Base-by-base conservation (phyloP, 1,140 invertebrate species). In the Brachionus manjavacas region DNA sequence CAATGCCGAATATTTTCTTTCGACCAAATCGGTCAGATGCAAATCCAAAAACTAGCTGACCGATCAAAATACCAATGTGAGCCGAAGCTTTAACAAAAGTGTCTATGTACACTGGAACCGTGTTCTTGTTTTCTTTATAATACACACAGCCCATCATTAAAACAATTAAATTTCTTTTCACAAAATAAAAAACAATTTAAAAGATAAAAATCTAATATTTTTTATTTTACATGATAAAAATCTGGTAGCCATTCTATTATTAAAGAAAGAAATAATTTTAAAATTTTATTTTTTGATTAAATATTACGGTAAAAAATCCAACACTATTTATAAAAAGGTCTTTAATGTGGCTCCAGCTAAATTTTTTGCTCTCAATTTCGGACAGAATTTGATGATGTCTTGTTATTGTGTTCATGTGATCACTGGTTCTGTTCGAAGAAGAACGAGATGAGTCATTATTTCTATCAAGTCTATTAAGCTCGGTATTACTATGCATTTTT, bases 111-210 rank as follows among this genome's bases (percentile, higher is more conserved):
- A 39, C 41, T 31, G 81, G 81, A 46, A 83, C 81, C 8, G 16
- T 55, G 16, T 83, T 72, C 4, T 66, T 55, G 11, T 60, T 81
- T 8, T 68, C 39, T 55, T 60, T 68, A 20, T 70, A 70, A 83
- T 83, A 83, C 4, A 83, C 64, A 83, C 41, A 83, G 6, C 81
- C 81, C 60, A 83, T 68, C 81, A 83, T 83, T 16, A 68, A 35
- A 31, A 83, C n/a, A 31, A 83, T 52, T 11, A 83, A n/a, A 70
- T 83, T 83, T 28, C 79, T 81, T 78, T 9, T 11, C 9, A 20
- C 49, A 16, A 14, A 12, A 46, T 14, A 70, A 49, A 20, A 68
- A 3, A 28, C 16, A 43, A 39, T 14, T 31, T 3, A 23, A 20
- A n/a, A 41, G 14, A 23, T 12, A 39, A 39, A 41, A 68, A 64